Conservation (phyloP, 2,888 invertebrate species). For the Chrysolina haemoptera region DNA sequence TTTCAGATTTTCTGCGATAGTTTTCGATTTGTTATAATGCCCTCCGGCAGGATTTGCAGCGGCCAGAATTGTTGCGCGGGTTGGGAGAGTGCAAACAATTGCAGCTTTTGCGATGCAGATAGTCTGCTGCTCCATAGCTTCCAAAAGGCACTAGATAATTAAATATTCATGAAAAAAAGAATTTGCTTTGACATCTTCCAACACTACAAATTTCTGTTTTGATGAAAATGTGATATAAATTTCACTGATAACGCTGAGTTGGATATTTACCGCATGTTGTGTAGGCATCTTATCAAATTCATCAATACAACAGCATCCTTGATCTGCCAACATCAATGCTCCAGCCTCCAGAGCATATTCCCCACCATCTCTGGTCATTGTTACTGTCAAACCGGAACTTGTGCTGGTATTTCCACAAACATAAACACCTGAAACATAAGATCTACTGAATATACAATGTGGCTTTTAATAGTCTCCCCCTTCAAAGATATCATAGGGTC, state of each 20-base stretch:
- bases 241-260: no score
- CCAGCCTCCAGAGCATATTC: slow-evolving; percentile 92
- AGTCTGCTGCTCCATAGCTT: slow-evolving; percentile 95
- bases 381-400: slow-evolving; percentile 84
- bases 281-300: slow-evolving; percentile 94
- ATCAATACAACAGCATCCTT: slow-evolving; percentile 94
- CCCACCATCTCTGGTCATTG: slow-evolving; percentile 82
- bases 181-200: no score
- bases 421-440: slow-evolving; percentile 77
- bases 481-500: no score
- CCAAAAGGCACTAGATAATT: slow-evolving; percentile 79
- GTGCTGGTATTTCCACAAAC: slow-evolving; percentile 93
- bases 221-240: no score
- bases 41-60: slow-evolving; percentile 95
- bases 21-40: slow-evolving; percentile 89
- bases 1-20: slow-evolving; percentile 91
- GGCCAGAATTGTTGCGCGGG: slow-evolving; percentile 89
- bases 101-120: slow-evolving; percentile 94
- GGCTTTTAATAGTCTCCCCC: no score
- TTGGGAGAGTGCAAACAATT: slow-evolving; percentile 85
- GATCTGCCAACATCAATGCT: slow-evolving; percentile 87
- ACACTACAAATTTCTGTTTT: no score
- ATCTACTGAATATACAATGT: no score
- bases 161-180: no score
- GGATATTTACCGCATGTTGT: slow-evolving; percentile 77